A percentile compares a stretch with the other conserved stretches of the same genome.
phyloP scores from a whole-genome alignment of 2,888 invertebrate genomes.

The Amblyjoppa fuscipennis region DNA sequence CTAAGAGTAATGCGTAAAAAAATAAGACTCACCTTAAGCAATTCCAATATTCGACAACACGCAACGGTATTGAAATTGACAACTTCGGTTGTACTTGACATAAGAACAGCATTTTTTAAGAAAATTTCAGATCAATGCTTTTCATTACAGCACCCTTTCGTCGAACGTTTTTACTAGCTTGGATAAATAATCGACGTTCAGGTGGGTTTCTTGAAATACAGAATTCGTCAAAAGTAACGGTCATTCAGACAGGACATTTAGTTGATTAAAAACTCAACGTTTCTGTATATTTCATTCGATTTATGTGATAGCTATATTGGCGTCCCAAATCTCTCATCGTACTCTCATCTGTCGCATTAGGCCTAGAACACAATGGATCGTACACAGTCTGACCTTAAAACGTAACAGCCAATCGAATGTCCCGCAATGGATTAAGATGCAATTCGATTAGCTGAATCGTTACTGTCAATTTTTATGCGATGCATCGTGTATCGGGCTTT shows the following conservation, averaged over 20 bases:
- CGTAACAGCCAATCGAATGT: too few relatives aligned
- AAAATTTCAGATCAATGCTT: background rate
- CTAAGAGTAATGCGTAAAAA: background rate
- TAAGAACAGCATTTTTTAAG: background rate
- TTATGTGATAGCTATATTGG: background rate
- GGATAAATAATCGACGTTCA: background rate
- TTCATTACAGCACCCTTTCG: background rate
- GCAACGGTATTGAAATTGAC: background rate
- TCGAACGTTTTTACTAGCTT: background rate
- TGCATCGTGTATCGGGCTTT: background rate
- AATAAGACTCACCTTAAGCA: background rate
- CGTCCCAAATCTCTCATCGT: background rate
- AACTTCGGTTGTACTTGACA: conserved; percentile 1
- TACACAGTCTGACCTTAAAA: background rate
- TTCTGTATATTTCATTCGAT: background rate
- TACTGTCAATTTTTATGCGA: background rate
- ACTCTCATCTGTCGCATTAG: background rate
- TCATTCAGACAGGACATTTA: background rate
- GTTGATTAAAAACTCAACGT: background rate
- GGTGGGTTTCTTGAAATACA: background rate
- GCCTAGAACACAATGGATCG: background rate
- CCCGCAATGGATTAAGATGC: background rate
- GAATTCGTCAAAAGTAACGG: background rate
- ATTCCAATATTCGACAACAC: background rate
- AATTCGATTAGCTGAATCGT: background rate